Evolutionary conservation across 2,888 invertebrate genomes (phyloP), one percentile per base, ranked within the genome.

Genomic region (Mactromeris polynyma): DNA sequence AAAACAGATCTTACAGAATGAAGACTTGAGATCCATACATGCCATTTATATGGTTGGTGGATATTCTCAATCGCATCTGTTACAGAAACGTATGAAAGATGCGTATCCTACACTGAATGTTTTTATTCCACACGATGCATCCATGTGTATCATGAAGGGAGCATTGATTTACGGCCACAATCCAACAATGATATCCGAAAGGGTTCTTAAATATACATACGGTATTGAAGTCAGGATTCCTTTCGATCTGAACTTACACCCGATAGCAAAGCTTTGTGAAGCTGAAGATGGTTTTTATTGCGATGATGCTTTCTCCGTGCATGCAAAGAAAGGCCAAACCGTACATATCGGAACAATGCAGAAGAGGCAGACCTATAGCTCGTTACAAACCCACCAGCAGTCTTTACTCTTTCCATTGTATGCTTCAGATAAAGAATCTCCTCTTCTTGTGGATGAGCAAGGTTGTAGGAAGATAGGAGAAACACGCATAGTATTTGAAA

Each of bases 41-140:
- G 79, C 87, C 0, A 83, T 87, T n/a, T 64, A 83, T 58, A 87
- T 87, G 87, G 87, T 87, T 38, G 87, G 87, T 36, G 87, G 87
- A 11, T 87, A 58, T 42, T 87, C 83, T 0, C 83, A 87, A 14
- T 87, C 83, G 0, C 83, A 64, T 26, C 33, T 87, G 79, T 40
- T 87, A 33, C 83, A 87, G 54, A 9, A 80, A 31, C 83, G 79
- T 19, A n/a, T 87, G n/a, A 83, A 64, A 46, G 19, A 51, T 0
- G 64, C n/a, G 11, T 83, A 69, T 42, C 79, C 79, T 1, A 46
- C 31, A 14, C 4, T 64, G 42, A 33, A 80, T 33, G 31, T 83
- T 33, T 38, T 87, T 17, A 69, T 79, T 36, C 87, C 87, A 40
- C n/a, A 11, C 21, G 87, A 83, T 64, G 79, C 87, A 7, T 31